phyloP scores from a whole-genome alignment of 2,113 vertebrate genomes.

The Calidris pugnax region DNA sequence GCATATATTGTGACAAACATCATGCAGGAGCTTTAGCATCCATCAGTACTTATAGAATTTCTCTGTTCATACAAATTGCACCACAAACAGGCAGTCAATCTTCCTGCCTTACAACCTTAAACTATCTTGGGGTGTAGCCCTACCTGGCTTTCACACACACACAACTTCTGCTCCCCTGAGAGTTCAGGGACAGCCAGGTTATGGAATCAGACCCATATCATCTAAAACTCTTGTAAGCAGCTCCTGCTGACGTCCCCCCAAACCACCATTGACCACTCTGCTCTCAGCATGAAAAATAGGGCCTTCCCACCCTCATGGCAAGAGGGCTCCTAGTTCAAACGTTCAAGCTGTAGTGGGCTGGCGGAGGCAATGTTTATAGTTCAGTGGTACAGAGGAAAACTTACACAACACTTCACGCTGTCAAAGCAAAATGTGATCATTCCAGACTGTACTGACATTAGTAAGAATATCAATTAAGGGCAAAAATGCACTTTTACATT shows the following conservation, averaged over 20 bases:
- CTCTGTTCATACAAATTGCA: neutral
- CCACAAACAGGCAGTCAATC: neutral
- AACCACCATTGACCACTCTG: neutral
- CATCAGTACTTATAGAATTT: neutral
- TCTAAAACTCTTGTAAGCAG: neutral
- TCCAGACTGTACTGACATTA: slow-evolving; percentile 61
- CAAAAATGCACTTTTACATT: slow-evolving; percentile 68
- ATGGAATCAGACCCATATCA: neutral
- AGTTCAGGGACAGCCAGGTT: neutral
- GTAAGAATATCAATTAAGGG: slow-evolving; percentile 70
- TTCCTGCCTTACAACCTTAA: neutral
- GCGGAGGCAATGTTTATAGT: slow-evolving; percentile 49
- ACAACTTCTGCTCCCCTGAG: neutral
- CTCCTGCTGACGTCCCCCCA: neutral
- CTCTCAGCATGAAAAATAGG: neutral
- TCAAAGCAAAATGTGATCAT: slow-evolving; percentile 60
- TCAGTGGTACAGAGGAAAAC: slow-evolving; percentile 44
- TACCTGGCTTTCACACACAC: neutral
- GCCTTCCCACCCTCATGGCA: neutral
- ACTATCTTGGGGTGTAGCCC: neutral
- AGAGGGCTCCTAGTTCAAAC: slow-evolving; percentile 1
- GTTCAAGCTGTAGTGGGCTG: slow-evolving; percentile 35
- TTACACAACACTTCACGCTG: slow-evolving; percentile 58
- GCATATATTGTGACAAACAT: neutral
- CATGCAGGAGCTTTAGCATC: neutral